A percentile compares a stretch with the other conserved stretches of the same genome.
These are phyloP conservation scores for Holocentrus rufus DNA, from an alignment of 2,797 vertebrate genomes.

Conservation along the genomic window DNA sequence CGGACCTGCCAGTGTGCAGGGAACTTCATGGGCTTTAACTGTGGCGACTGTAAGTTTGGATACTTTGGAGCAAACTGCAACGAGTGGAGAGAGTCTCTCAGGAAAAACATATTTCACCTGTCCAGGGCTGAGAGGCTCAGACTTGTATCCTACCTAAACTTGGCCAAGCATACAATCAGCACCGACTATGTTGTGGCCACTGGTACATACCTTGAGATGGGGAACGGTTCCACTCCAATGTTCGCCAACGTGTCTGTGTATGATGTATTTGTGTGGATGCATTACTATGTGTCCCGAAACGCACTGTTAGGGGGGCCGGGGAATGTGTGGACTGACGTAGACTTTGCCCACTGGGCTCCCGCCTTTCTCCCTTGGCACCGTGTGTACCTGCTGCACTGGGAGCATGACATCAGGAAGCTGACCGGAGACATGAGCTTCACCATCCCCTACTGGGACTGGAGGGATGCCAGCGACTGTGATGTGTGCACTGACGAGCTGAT, in stretches of 20 bases:
- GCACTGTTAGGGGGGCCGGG: slow-evolving; percentile 84
- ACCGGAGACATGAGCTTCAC: slow-evolving; percentile 87
- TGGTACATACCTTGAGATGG: slow-evolving; percentile 89
- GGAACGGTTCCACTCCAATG: slow-evolving; percentile 86
- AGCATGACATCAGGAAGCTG: slow-evolving; percentile 88
- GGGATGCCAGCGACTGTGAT: slow-evolving; percentile 86
- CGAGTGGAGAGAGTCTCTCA: slow-evolving; percentile 79
- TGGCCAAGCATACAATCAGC: slow-evolving; percentile 88
- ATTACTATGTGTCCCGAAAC: slow-evolving; percentile 92
- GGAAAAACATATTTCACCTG: slow-evolving; percentile 89
- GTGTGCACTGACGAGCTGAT: slow-evolving; percentile 92
- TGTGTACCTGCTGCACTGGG: slow-evolving; percentile 90
- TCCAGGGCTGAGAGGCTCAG: slow-evolving; percentile 82
- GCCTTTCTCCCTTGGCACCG: slow-evolving; percentile 95
- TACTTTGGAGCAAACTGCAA: slow-evolving; percentile 84
- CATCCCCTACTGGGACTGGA: slow-evolving; percentile 97
- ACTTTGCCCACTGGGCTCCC: slow-evolving; percentile 94
- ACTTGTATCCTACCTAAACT: slow-evolving; percentile 90
- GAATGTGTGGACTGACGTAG: slow-evolving; percentile 86
- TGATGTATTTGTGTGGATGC: slow-evolving; percentile 96
- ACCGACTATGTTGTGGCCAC: slow-evolving; percentile 88
- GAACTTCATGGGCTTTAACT: slow-evolving; percentile 92
- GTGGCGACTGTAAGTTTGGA: slow-evolving; percentile 90
- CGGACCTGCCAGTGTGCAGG: slow-evolving; percentile 87
- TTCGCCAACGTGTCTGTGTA: slow-evolving; percentile 87